phyloP scores from a whole-genome alignment of 2,113 vertebrate species.

The Pachyramphus minor region DNA sequence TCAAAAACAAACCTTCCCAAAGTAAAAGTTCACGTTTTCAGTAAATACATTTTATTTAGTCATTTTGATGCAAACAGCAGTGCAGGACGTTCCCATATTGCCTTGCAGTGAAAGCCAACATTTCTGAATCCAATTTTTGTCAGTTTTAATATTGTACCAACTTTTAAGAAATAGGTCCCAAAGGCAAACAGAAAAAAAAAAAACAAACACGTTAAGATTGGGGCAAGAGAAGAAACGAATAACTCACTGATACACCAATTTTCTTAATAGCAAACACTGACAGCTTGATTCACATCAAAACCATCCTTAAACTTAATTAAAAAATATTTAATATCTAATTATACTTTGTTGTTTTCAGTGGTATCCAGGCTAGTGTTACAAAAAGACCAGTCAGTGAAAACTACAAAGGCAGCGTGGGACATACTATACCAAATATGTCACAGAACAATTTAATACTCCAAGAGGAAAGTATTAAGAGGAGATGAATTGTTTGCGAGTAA shows the following conservation, averaged over 20 bases:
- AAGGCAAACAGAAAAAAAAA: not conserved
- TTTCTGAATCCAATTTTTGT: not conserved
- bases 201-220: not conserved
- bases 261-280: not conserved
- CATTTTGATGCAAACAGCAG: not conserved
- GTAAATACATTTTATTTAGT: not conserved
- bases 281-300: not conserved
- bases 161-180: not conserved
- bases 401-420: not conserved
- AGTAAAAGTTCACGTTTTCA: not conserved
- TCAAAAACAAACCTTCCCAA: not conserved
- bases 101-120: not conserved
- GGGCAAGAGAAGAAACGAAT: not conserved
- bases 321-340: not conserved
- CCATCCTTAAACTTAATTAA: not conserved
- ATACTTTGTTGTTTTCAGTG: not conserved
- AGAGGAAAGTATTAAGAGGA: slow-evolving; percentile 5
- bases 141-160: not conserved
- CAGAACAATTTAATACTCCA: not conserved
- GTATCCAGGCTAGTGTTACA: not conserved
- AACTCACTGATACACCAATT: not conserved
- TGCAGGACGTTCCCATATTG: not conserved
- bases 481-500: slow-evolving; percentile 10
- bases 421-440: not conserved
- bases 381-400: not conserved